phyloP scores from a whole-genome alignment of 2,113 vertebrate genomes.

The Gasterosteus nipponicus region DNA sequence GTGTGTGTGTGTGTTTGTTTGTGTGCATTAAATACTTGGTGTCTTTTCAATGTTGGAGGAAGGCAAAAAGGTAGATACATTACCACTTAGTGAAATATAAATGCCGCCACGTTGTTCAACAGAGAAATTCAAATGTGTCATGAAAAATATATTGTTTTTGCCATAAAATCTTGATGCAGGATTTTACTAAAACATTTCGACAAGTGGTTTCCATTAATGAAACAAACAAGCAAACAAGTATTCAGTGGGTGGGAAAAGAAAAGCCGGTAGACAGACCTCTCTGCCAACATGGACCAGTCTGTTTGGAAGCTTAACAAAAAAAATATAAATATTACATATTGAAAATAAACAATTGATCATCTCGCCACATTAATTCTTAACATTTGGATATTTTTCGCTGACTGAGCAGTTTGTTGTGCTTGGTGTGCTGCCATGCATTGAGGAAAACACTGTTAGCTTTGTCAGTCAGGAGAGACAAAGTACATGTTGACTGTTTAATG shows the following conservation, averaged over 20 bases:
- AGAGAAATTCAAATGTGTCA: constrained; percentile 83
- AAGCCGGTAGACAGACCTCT: constrained; percentile 74
- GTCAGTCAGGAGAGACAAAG: constrained; percentile 40
- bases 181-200: constrained; percentile 83
- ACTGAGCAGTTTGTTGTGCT: constrained; percentile 67
- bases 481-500: constrained; percentile 19
- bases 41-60: constrained; percentile 63
- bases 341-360: constrained; percentile 82
- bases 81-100: constrained; percentile 82
- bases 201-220: constrained; percentile 82
- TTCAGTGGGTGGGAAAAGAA: constrained; percentile 61
- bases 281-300: constrained; percentile 74
- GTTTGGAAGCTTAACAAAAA: constrained; percentile 74
- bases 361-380: constrained; percentile 73
- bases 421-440: constrained; percentile 60
- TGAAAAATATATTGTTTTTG: constrained; percentile 83
- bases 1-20: neutral
- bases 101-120: constrained; percentile 80
- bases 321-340: constrained; percentile 82
- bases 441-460: constrained; percentile 39
- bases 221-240: constrained; percentile 81
- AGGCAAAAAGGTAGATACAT: constrained; percentile 76
- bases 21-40: constrained; percentile 35
- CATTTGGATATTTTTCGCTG: constrained; percentile 68
- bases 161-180: constrained; percentile 83